Conservation (phyloP, 2,113 vertebrate species). For the Pteronura brasiliensis region DNA sequence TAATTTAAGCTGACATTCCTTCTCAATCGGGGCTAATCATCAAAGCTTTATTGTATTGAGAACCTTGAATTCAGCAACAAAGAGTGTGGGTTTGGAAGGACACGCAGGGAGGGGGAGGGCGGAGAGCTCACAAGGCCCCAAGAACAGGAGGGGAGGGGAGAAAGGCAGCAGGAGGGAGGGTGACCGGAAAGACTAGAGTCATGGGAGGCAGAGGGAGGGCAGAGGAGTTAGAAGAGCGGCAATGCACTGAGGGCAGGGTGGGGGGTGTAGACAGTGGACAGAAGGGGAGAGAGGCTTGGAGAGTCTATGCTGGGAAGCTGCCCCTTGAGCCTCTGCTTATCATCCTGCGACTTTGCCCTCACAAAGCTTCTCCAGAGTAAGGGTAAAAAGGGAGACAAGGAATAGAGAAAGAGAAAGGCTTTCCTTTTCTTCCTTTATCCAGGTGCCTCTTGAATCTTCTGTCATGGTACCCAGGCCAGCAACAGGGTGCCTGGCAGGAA, state of each 20-base stretch:
- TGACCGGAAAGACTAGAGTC: not conserved
- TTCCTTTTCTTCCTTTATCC: not conserved
- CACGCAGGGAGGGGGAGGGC: not conserved
- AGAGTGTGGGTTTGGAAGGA: constrained; percentile 6
- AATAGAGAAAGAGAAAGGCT: not conserved
- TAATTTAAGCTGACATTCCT: constrained; percentile 69
- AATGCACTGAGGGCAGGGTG: accelerated
- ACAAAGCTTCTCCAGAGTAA: not conserved
- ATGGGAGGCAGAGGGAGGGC: not conserved
- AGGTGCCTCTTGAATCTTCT: not conserved
- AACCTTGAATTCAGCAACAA: constrained; percentile 66
- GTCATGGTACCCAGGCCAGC: not conserved
- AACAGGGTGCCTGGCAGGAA: not conserved
- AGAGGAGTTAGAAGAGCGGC: not conserved
- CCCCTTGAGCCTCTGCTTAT: not conserved
- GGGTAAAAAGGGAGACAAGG: not conserved
- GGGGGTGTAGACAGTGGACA: not conserved
- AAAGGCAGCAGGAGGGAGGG: not conserved
- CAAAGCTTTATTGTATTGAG: constrained; percentile 63
- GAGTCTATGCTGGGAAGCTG: not conserved
- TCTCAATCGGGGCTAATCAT: constrained; percentile 56
- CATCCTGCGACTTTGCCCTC: not conserved
- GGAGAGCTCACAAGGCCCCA: not conserved
- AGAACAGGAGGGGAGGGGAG: not conserved
- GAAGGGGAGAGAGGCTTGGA: not conserved